Conservation (phyloP, 2,888 invertebrate species). For the Drosophila ustulata region DNA sequence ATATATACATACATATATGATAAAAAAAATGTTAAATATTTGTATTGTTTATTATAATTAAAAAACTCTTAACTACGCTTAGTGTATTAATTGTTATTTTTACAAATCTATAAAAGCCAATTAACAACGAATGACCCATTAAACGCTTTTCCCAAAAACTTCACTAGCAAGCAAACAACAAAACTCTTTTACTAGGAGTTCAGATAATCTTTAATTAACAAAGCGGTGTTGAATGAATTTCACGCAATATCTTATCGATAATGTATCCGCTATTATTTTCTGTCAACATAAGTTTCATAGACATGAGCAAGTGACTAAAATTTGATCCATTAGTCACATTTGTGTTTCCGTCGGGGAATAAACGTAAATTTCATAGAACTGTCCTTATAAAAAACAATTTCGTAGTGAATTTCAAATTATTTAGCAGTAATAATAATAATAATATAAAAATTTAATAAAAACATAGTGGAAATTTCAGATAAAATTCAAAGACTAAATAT, state of each 20-base stretch:
- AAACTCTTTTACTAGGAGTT: not conserved
- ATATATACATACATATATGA: too few relatives aligned
- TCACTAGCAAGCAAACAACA: not conserved
- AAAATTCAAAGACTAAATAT: not conserved
- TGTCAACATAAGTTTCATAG: not conserved
- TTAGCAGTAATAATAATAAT: too few relatives aligned
- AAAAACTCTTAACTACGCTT: too few relatives aligned
- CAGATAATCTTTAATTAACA: conserved; percentile 17
- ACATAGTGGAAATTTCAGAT: too few relatives aligned
- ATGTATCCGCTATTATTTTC: conserved; percentile 11
- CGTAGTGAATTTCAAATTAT: not conserved
- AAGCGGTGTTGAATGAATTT: conserved; percentile 1
- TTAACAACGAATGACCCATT: not conserved
- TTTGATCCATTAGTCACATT: conserved; percentile 6
- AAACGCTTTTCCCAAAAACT: not conserved
- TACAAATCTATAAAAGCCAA: not conserved
- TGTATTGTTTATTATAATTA: too few relatives aligned
- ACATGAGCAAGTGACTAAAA: not conserved
- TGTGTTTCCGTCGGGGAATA: not conserved
- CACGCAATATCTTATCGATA: conserved; percentile 16
- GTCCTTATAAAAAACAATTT: not conserved
- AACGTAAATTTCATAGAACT: not conserved
- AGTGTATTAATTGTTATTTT: too few relatives aligned
- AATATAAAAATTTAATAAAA: too few relatives aligned
- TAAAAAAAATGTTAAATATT: too few relatives aligned